Percentiles rank a stretch among this genome's conserved stretches.
phyloP scores from a whole-genome alignment of 2,797 vertebrate genomes.

The Cossypha heuglini region DNA sequence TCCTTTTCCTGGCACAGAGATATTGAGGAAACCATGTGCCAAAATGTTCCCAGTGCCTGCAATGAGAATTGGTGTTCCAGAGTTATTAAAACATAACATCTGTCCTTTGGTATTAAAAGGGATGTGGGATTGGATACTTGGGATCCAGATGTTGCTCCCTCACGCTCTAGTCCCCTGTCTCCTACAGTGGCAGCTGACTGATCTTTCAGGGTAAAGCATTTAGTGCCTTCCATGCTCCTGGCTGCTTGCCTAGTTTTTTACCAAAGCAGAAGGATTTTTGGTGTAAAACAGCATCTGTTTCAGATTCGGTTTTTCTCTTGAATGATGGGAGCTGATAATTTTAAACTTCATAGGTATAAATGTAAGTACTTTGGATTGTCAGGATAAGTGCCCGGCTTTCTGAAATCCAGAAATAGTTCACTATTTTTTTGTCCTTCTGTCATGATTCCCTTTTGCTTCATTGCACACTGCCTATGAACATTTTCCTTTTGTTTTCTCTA shows the following conservation, averaged over 20 bases:
- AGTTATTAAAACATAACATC: background rate
- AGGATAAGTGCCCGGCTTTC: background rate
- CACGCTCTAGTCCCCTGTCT: background rate
- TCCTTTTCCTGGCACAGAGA: background rate
- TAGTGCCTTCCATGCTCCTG: background rate
- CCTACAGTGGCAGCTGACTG: background rate
- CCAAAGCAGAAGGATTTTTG: background rate
- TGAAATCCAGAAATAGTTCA: background rate
- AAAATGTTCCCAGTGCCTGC: background rate
- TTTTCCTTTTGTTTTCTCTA: conserved; percentile 3
- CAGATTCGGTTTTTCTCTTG: background rate
- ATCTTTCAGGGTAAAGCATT: background rate
- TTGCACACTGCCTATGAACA: background rate
- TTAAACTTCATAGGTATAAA: background rate
- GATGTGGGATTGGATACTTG: background rate
- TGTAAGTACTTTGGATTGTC: background rate
- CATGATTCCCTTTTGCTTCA: background rate
- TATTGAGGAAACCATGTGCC: background rate
- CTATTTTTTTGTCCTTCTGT: background rate
- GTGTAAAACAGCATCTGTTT: background rate
- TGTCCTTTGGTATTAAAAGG: background rate
- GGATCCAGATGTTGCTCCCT: background rate
- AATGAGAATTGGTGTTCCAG: background rate
- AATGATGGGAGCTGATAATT: background rate
- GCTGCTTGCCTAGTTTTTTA: background rate